Evolutionary conservation across 2,888 invertebrate species (phyloP), one percentile per base, ranked within the genome.

Genomic region (Coelinius sp.): DNA sequence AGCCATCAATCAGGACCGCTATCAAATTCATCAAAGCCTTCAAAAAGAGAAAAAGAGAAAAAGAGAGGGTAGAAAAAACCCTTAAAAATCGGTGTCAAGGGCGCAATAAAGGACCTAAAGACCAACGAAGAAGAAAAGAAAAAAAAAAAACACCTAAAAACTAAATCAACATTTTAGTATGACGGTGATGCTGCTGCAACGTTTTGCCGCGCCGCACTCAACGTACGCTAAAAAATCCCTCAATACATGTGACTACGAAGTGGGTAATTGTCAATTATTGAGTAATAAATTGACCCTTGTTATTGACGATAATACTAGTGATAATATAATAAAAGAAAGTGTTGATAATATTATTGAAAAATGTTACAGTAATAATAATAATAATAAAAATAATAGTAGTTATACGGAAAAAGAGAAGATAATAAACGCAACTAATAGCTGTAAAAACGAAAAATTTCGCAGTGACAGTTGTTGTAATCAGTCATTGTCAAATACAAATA

Each of bases 101-200:
- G 0, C 5, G 41, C 20, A 41, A 53, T 10, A 66, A 70, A 56
- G 12, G n/a, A 22, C 4, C 49, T 4, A 20, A 49, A 7, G 4
- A 49, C 14, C 49, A 3, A 41, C 41, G 1, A 41, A 41, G n/a
- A n/a, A n/a, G n/a, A n/a, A n/a, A n/a, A 17, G 2, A 8, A 22
- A 20, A 22, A 20, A 22, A 17, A 5, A 17, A 3, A 46, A 46
- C 10, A 17, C n/a, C n/a, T n/a, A n/a, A n/a, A n/a, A n/a, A n/a
- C n/a, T n/a, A 24, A 25, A 56, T 20, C n/a, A 31, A 8, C 59
- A 31, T 14, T 31, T 81, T 86, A 88, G 87, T 84, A 88, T 88
- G 87, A 87, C 87, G 86, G 88, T 87, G 85, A 88, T 87, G 87
- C 86, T 88, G 86, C 86, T 88, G 83, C 87, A 87, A 87, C 87